phyloP scores from a whole-genome alignment of 2,113 vertebrate species.

The Cygnus buccinator region DNA sequence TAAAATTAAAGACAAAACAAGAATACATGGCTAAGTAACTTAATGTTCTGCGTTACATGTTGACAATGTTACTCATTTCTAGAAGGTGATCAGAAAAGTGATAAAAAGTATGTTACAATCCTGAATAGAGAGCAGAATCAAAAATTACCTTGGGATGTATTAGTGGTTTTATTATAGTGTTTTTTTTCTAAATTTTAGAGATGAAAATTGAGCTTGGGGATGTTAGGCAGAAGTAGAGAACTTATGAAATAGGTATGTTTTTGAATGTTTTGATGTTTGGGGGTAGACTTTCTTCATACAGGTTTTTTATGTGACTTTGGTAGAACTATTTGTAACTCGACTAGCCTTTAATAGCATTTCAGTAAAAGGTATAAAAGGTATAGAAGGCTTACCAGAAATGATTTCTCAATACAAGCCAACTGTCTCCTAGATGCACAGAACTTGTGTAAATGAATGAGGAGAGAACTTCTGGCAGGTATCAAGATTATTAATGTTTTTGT shows the following conservation, averaged over 20 bases:
- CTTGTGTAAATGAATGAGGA: neutral
- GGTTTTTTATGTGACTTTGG: neutral
- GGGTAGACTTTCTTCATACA: neutral
- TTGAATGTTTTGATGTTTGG: neutral
- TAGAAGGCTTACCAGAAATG: neutral
- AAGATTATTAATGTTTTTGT: neutral
- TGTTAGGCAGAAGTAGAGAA: neutral
- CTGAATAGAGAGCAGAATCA: neutral
- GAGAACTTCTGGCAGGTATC: fast-evolving
- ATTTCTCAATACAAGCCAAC: neutral
- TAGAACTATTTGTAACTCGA: too few species aligned
- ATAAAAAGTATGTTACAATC: neutral
- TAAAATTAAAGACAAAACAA: neutral
- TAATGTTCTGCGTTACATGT: neutral
- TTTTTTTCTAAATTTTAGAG: neutral
- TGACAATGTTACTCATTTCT: neutral
- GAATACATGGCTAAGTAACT: neutral
- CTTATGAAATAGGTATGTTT: neutral
- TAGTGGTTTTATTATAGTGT: neutral
- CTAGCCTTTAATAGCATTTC: neutral
- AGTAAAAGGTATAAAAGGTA: neutral
- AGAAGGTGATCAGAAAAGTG: neutral
- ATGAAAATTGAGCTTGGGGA: too few species aligned
- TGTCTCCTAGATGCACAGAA: neutral
- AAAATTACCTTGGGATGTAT: neutral